A percentile compares a stretch with the other conserved stretches of the same genome.
phyloP scores from a whole-genome alignment of 2,797 vertebrate genomes.

The Oreochromis grahami region DNA sequence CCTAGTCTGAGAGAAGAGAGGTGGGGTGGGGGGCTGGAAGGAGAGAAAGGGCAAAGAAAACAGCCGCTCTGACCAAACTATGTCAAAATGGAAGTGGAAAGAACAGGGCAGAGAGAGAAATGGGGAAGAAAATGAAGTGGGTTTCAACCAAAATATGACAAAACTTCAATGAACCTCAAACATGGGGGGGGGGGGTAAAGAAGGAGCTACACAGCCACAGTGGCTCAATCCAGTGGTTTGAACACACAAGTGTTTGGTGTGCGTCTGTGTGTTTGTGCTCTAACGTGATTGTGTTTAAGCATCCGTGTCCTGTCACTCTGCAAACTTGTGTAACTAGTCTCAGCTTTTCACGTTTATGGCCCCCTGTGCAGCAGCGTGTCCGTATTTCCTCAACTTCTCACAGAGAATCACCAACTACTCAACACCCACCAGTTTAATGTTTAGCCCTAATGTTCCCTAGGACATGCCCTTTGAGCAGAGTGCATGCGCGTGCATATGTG shows the following conservation, averaged over 20 bases:
- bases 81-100: slow-evolving; percentile 72
- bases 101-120: slow-evolving; percentile 57
- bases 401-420: slow-evolving; percentile 36
- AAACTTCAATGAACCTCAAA: slow-evolving; percentile 68
- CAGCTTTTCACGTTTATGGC: slow-evolving; percentile 46
- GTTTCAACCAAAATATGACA: slow-evolving; percentile 71
- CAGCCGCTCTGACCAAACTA: slow-evolving; percentile 66
- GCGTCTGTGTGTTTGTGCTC: neutral
- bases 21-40: neutral
- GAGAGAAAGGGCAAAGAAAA: slow-evolving; percentile 58
- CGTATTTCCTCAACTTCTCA: slow-evolving; percentile 24
- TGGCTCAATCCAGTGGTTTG: slow-evolving; percentile 56
- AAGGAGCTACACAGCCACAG: slow-evolving; percentile 22
- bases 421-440: slow-evolving; percentile 70
- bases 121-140: slow-evolving; percentile 55
- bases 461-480: slow-evolving; percentile 71
- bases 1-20: slow-evolving; percentile 33
- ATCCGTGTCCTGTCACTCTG: slow-evolving; percentile 14
- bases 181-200: slow-evolving; percentile 37
- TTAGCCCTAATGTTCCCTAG: slow-evolving; percentile 65
- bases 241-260: neutral
- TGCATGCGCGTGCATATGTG: slow-evolving; percentile 68
- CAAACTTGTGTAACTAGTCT: slow-evolving; percentile 51
- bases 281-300: neutral
- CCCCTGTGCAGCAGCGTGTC: slow-evolving; percentile 26